Percentiles rank a stretch among this genome's conserved stretches.
Conservation (phyloP, 2,888 invertebrate species). For the Priocnemis perturbator region DNA sequence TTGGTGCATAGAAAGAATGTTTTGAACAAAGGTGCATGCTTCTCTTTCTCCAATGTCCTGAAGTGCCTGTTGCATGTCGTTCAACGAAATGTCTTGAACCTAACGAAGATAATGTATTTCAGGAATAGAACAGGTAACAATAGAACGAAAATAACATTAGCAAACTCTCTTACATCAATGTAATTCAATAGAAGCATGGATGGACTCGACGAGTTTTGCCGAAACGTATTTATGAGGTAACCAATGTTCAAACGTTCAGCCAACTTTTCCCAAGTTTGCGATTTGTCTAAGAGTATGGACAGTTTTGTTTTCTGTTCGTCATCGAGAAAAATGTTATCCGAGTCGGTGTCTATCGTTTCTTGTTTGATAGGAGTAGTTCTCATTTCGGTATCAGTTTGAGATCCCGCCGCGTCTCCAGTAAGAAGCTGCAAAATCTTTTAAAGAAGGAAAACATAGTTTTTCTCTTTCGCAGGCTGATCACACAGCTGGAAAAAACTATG, state of each 20-base stretch:
- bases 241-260: constrained; percentile 77
- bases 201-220: constrained; percentile 75
- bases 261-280: constrained; percentile 79
- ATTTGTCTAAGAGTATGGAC: constrained; percentile 77
- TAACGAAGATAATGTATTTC: not conserved
- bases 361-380: constrained; percentile 39
- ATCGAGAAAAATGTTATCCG: constrained; percentile 51
- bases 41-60: no score
- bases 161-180: constrained; percentile 61
- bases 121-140: not conserved
- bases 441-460: not conserved
- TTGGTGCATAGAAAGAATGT: no score
- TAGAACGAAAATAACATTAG: no score
- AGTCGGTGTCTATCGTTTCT: constrained; percentile 59
- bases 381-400: constrained; percentile 5
- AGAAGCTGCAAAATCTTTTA: constrained; percentile 58
- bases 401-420: not conserved
- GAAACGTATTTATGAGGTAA: constrained; percentile 76
- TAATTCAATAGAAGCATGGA: constrained; percentile 79
- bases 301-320: constrained; percentile 75
- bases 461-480: not conserved
- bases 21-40: no score
- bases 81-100: not conserved
- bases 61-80: not conserved
- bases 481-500: constrained; percentile 21